Evolutionary conservation across 2,797 vertebrate species (phyloP), one percentile per base, ranked within the genome.

Genomic region (Pangasius djambal): DNA sequence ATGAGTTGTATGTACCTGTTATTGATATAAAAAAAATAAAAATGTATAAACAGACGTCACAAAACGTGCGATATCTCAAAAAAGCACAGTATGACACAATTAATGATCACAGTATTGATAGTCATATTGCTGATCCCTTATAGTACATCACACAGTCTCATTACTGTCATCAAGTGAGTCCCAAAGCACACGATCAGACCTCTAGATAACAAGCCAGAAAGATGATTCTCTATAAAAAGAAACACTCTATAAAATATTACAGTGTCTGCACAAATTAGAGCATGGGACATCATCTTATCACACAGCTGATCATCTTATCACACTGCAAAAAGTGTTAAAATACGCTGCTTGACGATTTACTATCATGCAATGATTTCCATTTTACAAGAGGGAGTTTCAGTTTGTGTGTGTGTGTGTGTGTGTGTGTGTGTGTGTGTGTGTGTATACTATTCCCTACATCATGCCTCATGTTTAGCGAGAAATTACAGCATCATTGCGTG

Each of bases 361-460:
- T n/a, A 22, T 40, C 70, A 88, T 61, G 48, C 57, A 61, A n/a
- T 20, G 59, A n/a, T 81, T 70, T 34, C 22, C 9, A 69, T 48
- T 61, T 18, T n/a, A 57, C 13, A 31, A 75, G 70, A 83, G 28
- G 31, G 34, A 85, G 28, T 69, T 34, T 85, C 44, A 61, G 86
- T 40, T 40, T 37, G 37, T 37, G 37, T 37, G 37, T 37, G 37
- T 78, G 61, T 91, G 10, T 89, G 83, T 90, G 89, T 86, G 89
- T 78, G 61, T 91, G 10, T 89, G 83, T 90, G 89, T 86, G 89
- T 87, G 90, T 89, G 91, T 92, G 86, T 92, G 91, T 72, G 88
- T 72, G 31, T 85, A 61, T 44, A 16, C 37, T 48, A 67, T 79
- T 77, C 50, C 52, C 5, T 63, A 15, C 50, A n/a, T 44, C 25